A percentile compares a stretch with the other conserved stretches of the same genome.
Conservation (phyloP, 2,797 vertebrate genomes). For the Acanthurus leucopareius region DNA sequence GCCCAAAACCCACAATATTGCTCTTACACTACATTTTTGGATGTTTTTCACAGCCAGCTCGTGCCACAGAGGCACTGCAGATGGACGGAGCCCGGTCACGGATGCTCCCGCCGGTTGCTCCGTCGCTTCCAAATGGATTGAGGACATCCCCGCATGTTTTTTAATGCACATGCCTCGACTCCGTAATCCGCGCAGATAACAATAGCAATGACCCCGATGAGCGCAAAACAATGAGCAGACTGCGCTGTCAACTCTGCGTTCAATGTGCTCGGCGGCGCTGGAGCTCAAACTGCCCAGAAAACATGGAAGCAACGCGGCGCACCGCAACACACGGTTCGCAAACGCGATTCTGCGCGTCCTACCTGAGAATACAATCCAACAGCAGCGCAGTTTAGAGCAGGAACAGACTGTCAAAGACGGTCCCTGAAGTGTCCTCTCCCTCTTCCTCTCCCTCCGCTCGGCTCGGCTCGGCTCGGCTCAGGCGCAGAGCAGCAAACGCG, state of each 20-base stretch:
- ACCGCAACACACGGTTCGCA: not conserved
- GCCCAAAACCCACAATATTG: not conserved
- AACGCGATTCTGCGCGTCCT: slow-evolving; percentile 29
- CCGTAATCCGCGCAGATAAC: slow-evolving; percentile 4
- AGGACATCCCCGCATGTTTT: not conserved
- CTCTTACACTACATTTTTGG: not conserved
- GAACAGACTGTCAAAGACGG: not conserved
- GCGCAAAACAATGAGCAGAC: not conserved
- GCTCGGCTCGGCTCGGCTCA: not conserved
- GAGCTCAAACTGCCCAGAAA: not conserved
- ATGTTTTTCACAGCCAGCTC: not conserved
- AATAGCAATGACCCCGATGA: slow-evolving; percentile 20
- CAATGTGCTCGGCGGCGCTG: not conserved
- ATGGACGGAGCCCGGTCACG: slow-evolving; percentile 5
- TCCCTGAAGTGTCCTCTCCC: too few species aligned
- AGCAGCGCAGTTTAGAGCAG: not conserved
- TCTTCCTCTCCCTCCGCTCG: too few species aligned
- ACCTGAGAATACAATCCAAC: slow-evolving; percentile 46
- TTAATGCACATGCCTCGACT: slow-evolving; percentile 8
- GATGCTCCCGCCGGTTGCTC: slow-evolving; percentile 5
- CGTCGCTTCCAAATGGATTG: not conserved
- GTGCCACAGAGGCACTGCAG: slow-evolving; percentile 10
- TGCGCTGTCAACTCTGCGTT: slow-evolving; percentile 5
- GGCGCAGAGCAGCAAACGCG: slow-evolving; percentile 3
- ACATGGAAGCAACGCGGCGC: not conserved